phyloP scores from a whole-genome alignment of 2,113 vertebrate species.

The Telmatochromis bifrenatus region DNA sequence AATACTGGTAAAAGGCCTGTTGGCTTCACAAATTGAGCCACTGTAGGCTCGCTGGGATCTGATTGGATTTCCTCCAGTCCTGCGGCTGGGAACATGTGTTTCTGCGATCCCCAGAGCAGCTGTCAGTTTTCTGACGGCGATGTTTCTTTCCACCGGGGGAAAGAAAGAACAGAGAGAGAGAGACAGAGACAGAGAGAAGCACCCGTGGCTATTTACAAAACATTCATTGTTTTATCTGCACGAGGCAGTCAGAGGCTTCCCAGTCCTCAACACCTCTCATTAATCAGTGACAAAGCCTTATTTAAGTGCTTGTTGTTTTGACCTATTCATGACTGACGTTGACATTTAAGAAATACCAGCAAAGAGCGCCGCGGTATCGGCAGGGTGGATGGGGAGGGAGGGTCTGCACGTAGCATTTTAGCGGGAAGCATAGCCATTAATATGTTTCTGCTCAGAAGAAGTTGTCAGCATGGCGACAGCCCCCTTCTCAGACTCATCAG shows the following conservation, averaged over 20 bases:
- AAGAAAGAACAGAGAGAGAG: slow-evolving; percentile 15
- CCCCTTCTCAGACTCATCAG: slow-evolving; percentile 44
- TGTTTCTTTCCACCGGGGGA: slow-evolving; percentile 25
- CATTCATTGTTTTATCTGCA: slow-evolving; percentile 66
- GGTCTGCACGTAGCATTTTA: slow-evolving; percentile 22
- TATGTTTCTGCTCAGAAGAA: slow-evolving; percentile 53
- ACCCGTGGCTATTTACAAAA: slow-evolving; percentile 68
- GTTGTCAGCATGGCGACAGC: slow-evolving; percentile 47
- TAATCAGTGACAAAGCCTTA: slow-evolving; percentile 71
- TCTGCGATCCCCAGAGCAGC: slow-evolving; percentile 60
- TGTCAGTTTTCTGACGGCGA: slow-evolving; percentile 58
- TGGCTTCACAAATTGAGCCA: slow-evolving; percentile 68
- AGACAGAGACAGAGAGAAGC: slow-evolving; percentile 29
- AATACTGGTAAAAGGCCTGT: slow-evolving; percentile 67
- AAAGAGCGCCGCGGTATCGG: slow-evolving; percentile 19
- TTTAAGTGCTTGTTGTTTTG: slow-evolving; percentile 71
- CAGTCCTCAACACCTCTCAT: slow-evolving; percentile 61
- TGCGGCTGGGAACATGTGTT: slow-evolving; percentile 72
- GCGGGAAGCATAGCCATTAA: slow-evolving; percentile 41
- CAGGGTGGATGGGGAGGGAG: background rate
- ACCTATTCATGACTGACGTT: slow-evolving; percentile 71
- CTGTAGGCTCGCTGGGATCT: slow-evolving; percentile 61
- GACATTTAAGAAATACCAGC: slow-evolving; percentile 74
- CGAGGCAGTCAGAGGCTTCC: slow-evolving; percentile 51
- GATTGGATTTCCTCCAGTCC: slow-evolving; percentile 66